A percentile compares a stretch with the other conserved stretches of the same genome.
These are phyloP conservation scores for Enteromius radiatus DNA, from an alignment of 2,797 vertebrate species.

Conservation along the genomic window DNA sequence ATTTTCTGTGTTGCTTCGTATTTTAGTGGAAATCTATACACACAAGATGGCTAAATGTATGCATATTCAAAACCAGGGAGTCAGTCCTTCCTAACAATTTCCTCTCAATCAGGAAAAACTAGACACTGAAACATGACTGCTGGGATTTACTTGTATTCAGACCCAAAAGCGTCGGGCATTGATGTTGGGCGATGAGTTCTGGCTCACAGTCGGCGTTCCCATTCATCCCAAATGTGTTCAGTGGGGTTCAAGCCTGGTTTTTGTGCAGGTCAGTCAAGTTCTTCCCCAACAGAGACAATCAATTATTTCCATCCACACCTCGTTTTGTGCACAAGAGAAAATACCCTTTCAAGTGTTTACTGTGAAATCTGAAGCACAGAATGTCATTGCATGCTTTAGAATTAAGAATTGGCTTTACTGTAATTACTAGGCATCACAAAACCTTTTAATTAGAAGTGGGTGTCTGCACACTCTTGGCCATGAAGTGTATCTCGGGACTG, in stretches of 20 bases:
- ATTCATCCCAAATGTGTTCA: conserved; percentile 23
- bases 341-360: background rate
- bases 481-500: background rate
- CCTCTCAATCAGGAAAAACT: background rate
- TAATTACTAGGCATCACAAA: conserved; percentile 2
- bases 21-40: background rate
- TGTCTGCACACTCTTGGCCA: conserved; percentile 10
- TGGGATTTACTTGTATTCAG: background rate
- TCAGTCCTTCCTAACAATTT: background rate
- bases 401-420: conserved; percentile 10
- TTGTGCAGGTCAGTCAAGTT: background rate
- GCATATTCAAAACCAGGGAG: background rate
- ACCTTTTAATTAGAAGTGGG: conserved; percentile 16
- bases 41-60: background rate
- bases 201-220: background rate
- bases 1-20: background rate
- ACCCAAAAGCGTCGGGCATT: background rate
- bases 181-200: background rate
- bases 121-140: background rate
- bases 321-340: background rate
- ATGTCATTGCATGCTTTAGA: background rate
- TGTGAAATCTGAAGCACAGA: background rate
- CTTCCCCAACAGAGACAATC: background rate
- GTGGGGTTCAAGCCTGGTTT: background rate
- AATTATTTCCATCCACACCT: background rate